Percentiles rank a stretch among this genome's conserved stretches.
These are phyloP conservation scores for Corythaeola cristata DNA, from an alignment of 2,113 vertebrate species.

Conservation along the genomic window DNA sequence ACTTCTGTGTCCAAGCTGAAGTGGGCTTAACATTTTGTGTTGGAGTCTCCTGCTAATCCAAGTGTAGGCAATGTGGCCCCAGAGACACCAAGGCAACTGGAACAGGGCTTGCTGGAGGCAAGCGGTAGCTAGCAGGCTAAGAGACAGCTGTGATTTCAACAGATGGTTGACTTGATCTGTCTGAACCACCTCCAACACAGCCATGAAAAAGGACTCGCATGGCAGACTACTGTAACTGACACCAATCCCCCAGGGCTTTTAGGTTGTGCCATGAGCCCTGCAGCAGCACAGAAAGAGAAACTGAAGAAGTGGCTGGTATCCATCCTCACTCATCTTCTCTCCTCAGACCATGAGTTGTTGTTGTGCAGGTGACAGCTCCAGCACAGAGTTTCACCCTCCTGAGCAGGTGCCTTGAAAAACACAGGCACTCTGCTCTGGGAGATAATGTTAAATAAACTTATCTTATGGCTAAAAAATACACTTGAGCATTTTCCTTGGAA, in stretches of 20 bases:
- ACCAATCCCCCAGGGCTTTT: neutral
- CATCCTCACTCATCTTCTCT: neutral
- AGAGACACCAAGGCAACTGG: neutral
- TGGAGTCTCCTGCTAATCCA: neutral
- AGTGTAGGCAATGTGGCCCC: neutral
- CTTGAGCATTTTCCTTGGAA: neutral
- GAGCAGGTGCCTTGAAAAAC: neutral
- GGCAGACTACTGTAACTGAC: neutral
- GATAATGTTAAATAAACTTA: neutral
- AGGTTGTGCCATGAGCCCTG: rapidly evolving
- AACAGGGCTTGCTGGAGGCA: neutral
- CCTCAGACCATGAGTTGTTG: neutral
- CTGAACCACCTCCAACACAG: neutral
- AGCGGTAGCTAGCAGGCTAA: neutral
- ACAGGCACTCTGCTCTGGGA: neutral
- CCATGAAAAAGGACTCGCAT: neutral
- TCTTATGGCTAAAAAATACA: neutral
- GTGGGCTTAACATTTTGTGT: neutral
- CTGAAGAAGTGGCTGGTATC: neutral
- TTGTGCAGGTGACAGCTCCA: neutral
- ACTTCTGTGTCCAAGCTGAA: neutral
- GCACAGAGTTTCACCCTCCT: neutral
- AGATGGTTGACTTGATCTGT: neutral
- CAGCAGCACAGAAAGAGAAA: neutral
- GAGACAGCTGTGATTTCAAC: neutral